These are phyloP conservation scores for Hydropotes inermis DNA, from an alignment of 2,113 vertebrate species.

Conservation along the genomic window DNA sequence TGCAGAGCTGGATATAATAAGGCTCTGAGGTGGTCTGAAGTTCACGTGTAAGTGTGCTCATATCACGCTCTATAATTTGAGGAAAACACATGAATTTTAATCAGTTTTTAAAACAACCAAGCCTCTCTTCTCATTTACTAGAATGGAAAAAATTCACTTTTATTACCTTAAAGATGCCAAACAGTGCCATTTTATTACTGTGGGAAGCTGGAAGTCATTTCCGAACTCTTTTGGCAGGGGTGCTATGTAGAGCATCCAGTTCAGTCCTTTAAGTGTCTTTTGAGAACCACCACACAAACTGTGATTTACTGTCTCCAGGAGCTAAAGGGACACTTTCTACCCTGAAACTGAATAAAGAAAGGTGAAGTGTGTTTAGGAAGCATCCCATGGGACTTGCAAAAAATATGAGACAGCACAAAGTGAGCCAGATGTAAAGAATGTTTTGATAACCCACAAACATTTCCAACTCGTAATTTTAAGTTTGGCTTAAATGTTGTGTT, in stretches of 20 bases:
- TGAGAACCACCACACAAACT: constrained; percentile 61
- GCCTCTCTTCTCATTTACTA: constrained; percentile 75
- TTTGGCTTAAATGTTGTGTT: constrained; percentile 1
- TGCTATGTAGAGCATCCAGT: constrained; percentile 53
- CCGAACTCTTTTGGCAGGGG: constrained; percentile 53
- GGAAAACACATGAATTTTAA: constrained; percentile 81
- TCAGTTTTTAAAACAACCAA: constrained; percentile 79
- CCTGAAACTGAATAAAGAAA: constrained; percentile 68
- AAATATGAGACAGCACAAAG: neutral
- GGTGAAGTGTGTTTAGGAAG: constrained; percentile 5
- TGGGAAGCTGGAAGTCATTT: constrained; percentile 66
- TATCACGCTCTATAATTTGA: constrained; percentile 77
- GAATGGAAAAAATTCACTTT: constrained; percentile 71
- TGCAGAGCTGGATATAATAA: neutral
- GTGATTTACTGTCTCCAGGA: constrained; percentile 68
- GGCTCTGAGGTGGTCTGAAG: constrained; percentile 65
- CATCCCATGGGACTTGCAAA: constrained; percentile 42
- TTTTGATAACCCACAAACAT: neutral
- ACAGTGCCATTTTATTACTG: constrained; percentile 60
- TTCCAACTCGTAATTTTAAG: constrained; percentile 12
- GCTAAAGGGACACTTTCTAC: constrained; percentile 66
- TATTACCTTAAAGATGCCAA: constrained; percentile 72
- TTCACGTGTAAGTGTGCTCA: constrained; percentile 63
- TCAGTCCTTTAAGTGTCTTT: constrained; percentile 65
- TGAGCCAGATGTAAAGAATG: neutral